Percentiles rank a stretch among this genome's conserved stretches.
Conservation (phyloP, 2,113 vertebrate species). For the Theristicus caerulescens region DNA sequence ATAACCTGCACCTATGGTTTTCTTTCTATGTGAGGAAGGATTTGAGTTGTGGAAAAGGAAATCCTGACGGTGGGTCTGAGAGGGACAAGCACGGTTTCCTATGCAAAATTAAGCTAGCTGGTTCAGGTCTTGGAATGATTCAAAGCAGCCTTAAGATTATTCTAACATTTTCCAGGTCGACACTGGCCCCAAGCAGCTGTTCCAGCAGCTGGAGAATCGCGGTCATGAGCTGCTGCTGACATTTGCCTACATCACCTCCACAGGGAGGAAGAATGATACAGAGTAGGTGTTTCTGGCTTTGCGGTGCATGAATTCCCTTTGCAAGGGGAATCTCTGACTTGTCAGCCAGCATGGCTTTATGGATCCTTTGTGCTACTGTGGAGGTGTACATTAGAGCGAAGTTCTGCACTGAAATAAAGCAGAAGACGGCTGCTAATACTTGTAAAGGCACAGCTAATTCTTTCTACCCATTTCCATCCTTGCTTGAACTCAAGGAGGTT, state of each 20-base stretch:
- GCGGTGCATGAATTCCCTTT: fast-evolving
- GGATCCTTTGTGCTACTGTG: neutral
- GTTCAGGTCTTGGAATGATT: neutral
- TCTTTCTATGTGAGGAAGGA: neutral
- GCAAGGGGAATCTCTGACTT: neutral
- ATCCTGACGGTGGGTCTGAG: neutral
- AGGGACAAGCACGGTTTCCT: neutral
- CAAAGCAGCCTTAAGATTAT: neutral
- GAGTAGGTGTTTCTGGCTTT: neutral
- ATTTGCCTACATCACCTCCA: neutral
- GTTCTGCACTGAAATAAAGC: neutral
- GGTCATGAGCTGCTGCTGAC: neutral
- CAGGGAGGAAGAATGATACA: neutral
- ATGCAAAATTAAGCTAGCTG: neutral
- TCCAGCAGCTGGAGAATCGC: neutral
- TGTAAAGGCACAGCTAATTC: neutral
- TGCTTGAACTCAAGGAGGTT: neutral
- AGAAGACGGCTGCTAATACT: neutral
- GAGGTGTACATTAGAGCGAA: neutral
- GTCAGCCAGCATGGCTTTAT: neutral
- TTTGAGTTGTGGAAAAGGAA: neutral
- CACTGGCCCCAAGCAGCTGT: neutral
- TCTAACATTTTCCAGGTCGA: neutral
- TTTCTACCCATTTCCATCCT: neutral
- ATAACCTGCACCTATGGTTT: neutral